Evolutionary conservation across 2,797 vertebrate species (phyloP).

Genomic region (Myoxocephalus aenaeus): DNA sequence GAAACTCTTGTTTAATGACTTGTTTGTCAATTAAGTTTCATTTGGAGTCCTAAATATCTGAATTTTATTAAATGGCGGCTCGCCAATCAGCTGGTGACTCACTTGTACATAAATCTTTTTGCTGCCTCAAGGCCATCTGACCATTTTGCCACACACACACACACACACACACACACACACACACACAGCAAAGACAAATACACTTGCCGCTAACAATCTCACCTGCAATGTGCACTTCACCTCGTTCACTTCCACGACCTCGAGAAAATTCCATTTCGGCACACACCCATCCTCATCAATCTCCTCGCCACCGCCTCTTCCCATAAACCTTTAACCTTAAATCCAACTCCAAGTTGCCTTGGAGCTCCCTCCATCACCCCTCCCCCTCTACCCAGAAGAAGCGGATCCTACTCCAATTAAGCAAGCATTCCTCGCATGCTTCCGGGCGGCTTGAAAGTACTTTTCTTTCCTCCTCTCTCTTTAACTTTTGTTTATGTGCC

Average conservation of each 20-base stretch:
- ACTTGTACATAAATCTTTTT: slow-evolving; percentile 57
- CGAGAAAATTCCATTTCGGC: slow-evolving; percentile 69
- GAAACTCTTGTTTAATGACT: not conserved
- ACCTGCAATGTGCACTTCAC: slow-evolving; percentile 45
- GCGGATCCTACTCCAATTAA: slow-evolving; percentile 77
- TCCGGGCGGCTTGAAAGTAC: slow-evolving; percentile 62
- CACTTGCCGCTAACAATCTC: slow-evolving; percentile 27
- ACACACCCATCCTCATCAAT: slow-evolving; percentile 72
- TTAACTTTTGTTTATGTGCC: slow-evolving; percentile 69
- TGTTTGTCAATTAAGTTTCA: slow-evolving; percentile 3
- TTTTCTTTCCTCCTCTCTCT: slow-evolving; percentile 25
- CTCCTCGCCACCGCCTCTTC: slow-evolving; percentile 57
- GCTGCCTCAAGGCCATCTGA: slow-evolving; percentile 56
- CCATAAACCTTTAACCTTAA: slow-evolving; percentile 74
- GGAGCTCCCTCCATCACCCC: slow-evolving; percentile 44
- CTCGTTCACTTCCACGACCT: slow-evolving; percentile 55
- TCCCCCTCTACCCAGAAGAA: slow-evolving; percentile 51
- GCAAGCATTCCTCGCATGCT: slow-evolving; percentile 77
- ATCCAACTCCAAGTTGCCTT: slow-evolving; percentile 54
- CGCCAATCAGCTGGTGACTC: slow-evolving; percentile 46
- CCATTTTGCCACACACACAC: slow-evolving; percentile 33
- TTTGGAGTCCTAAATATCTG: not conserved
- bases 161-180: slow-evolving; percentile 22
- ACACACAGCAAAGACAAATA: slow-evolving; percentile 54
- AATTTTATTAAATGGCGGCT: not conserved